phyloP scores from a whole-genome alignment of 1,140 invertebrate species.

The Oedothorax gibbosus region DNA sequence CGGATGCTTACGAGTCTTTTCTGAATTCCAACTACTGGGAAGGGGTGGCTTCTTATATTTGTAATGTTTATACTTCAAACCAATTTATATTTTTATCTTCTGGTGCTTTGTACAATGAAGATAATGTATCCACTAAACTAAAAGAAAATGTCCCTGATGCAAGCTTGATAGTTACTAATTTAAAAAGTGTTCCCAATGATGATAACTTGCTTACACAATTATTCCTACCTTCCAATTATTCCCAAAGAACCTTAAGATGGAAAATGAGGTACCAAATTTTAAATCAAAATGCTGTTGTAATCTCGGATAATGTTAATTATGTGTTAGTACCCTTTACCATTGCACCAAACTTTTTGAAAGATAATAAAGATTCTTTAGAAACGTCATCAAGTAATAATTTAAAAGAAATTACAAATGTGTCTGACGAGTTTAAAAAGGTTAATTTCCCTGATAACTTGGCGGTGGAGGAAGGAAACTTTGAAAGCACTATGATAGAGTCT shows the following conservation, averaged over 20 bases:
- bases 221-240: conserved; percentile 10
- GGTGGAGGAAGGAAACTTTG: conserved; percentile 29
- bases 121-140: background rate
- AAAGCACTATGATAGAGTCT: background rate
- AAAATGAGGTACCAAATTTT: conserved; percentile 10
- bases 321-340: conserved; percentile 19
- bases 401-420: background rate
- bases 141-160: background rate
- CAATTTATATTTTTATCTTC: background rate
- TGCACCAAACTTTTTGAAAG: background rate
- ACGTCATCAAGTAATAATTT: background rate
- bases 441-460: background rate
- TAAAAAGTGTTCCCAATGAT: background rate
- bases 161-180: background rate
- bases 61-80: background rate
- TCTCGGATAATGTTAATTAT: conserved; percentile 21
- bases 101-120: background rate
- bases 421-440: background rate
- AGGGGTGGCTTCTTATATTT: conserved; percentile 8
- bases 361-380: background rate
- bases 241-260: background rate
- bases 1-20: background rate
- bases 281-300: background rate
- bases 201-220: background rate
- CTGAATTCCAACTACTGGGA: background rate